A percentile compares a stretch with the other conserved stretches of the same genome.
phyloP scores from a whole-genome alignment of 2,888 invertebrate genomes.

The Bombyx huttoni region DNA sequence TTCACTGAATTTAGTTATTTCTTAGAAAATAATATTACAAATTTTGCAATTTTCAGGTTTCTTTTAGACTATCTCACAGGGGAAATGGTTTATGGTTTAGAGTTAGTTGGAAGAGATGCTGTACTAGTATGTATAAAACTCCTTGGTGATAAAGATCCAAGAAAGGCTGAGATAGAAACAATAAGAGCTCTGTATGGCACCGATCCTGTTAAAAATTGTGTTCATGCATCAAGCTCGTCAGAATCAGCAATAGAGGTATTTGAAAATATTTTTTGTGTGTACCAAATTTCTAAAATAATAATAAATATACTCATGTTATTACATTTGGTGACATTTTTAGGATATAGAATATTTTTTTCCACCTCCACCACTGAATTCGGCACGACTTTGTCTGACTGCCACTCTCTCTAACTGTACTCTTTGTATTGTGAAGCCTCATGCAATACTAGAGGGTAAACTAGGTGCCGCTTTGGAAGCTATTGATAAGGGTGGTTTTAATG shows the following conservation, averaged over 20 bases:
- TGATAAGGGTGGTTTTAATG: constrained; percentile 80
- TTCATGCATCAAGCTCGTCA: constrained; percentile 75
- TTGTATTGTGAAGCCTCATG: constrained; percentile 92
- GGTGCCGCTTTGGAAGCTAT: constrained; percentile 81
- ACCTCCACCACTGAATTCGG: constrained; percentile 34
- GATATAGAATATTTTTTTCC: constrained; percentile 77
- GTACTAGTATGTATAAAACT: constrained; percentile 71
- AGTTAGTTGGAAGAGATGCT: constrained; percentile 81
- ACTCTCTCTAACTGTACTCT: constrained; percentile 79
- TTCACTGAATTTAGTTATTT: no score
- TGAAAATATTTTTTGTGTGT: no score
- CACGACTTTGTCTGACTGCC: constrained; percentile 65
- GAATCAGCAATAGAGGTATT: constrained; percentile 67
- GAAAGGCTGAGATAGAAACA: constrained; percentile 73
- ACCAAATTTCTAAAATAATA: no score
- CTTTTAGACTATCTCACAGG: constrained; percentile 76
- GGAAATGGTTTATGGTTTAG: constrained; percentile 79
- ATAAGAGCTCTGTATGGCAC: constrained; percentile 78
- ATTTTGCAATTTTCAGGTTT: constrained; percentile 40
- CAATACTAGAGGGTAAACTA: constrained; percentile 79
- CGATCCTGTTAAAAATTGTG: constrained; percentile 77
- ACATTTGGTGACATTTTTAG: constrained; percentile 29
- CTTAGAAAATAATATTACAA: no score
- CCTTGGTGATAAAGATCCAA: constrained; percentile 76
- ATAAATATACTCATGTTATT: background rate